These are phyloP conservation scores for Apostichopus japonicus DNA, from an alignment of 35 echinoderm and acorn worm genomes.

Conservation along the genomic window DNA sequence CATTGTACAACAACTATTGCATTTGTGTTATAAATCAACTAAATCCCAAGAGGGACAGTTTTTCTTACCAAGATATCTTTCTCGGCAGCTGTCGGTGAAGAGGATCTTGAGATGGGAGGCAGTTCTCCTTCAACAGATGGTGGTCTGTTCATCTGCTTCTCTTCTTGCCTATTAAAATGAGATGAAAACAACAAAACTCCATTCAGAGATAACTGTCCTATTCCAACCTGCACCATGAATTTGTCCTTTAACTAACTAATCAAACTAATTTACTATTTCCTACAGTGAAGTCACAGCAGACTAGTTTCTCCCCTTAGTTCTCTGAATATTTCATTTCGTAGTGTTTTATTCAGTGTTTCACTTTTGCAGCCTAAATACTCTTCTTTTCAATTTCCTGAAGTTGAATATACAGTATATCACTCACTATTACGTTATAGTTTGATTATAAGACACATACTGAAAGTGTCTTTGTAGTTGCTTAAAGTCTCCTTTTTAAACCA, in stretches of 20 bases:
- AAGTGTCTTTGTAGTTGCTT: too few relatives aligned
- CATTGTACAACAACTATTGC: too few relatives aligned
- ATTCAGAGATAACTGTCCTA: too few relatives aligned
- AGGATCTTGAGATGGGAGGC: slow-evolving; percentile 82
- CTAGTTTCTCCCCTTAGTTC: neutral
- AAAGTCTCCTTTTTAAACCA: too few relatives aligned
- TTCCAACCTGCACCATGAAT: too few relatives aligned
- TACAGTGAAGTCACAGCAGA: neutral
- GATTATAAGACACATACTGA: too few relatives aligned
- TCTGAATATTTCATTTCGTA: neutral
- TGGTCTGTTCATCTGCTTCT: slow-evolving; percentile 75
- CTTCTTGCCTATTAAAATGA: slow-evolving; percentile 79
- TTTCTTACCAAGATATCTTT: slow-evolving; percentile 93
- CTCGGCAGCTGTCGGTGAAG: slow-evolving; percentile 95
- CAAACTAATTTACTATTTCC: neutral
- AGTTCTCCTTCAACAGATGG: slow-evolving; percentile 83
- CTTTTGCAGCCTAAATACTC: too few relatives aligned
- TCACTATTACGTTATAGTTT: too few relatives aligned
- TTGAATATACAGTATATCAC: too few relatives aligned
- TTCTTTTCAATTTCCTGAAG: too few relatives aligned
- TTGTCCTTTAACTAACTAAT: too few relatives aligned
- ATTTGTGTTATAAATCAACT: neutral
- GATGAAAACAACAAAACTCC: neutral
- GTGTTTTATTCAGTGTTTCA: neutral
- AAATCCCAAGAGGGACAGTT: neutral